Percentiles rank a stretch among this genome's conserved stretches.
These are phyloP conservation scores for Gavia stellata DNA, from an alignment of 2,113 vertebrate genomes.

Conservation along the genomic window DNA sequence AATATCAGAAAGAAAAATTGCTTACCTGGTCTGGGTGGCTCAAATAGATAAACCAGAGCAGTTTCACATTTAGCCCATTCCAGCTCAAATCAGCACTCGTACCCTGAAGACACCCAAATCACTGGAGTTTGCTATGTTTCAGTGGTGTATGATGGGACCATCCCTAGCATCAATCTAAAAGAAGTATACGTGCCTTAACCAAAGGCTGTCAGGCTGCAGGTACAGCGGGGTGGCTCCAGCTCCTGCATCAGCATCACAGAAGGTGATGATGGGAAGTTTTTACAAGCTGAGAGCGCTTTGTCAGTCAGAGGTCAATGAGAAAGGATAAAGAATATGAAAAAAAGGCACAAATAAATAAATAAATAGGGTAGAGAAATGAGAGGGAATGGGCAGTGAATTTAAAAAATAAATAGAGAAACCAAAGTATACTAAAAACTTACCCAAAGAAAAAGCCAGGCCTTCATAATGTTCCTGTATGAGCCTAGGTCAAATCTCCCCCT, in stretches of 20 bases:
- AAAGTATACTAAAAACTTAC: slow-evolving; percentile 30
- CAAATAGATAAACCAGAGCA: background rate
- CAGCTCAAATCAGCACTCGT: background rate
- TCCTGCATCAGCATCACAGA: background rate
- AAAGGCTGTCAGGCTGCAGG: background rate
- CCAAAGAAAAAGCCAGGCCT: slow-evolving; percentile 35
- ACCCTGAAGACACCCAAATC: background rate
- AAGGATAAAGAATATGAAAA: background rate
- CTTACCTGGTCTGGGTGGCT: background rate
- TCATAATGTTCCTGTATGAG: background rate
- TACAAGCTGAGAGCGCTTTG: background rate
- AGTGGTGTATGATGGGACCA: rapidly evolving
- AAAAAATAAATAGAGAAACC: background rate
- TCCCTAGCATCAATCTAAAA: background rate
- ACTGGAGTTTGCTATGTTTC: background rate
- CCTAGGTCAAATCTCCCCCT: background rate
- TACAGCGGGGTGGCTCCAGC: background rate
- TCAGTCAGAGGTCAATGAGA: background rate
- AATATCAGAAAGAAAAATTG: slow-evolving; percentile 1
- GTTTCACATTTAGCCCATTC: background rate
- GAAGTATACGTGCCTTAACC: rapidly evolving
- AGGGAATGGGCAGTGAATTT: background rate
- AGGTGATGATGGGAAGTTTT: background rate
- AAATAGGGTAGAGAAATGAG: background rate
- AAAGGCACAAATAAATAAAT: background rate